A percentile compares a stretch with the other conserved stretches of the same genome.
Conservation (phyloP, 2,888 invertebrate species). For the Nomada flava region DNA sequence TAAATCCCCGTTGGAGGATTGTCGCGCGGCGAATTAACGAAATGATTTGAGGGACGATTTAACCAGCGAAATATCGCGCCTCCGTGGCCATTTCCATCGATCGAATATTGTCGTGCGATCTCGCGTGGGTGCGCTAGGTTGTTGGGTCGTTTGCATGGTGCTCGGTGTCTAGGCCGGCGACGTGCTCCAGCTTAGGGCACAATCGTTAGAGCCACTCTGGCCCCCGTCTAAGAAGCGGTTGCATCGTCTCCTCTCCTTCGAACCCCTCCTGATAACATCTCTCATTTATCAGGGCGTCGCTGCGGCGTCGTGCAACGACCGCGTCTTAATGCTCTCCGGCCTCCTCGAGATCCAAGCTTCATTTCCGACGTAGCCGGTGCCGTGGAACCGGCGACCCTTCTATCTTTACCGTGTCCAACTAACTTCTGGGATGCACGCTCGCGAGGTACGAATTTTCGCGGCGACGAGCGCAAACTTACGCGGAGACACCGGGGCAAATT, state of each 20-base stretch:
- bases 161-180: constrained; percentile 59
- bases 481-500: constrained; percentile 30
- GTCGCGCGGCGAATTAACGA: constrained; percentile 2
- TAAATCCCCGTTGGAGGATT: neutral
- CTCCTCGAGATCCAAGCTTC: constrained; percentile 60
- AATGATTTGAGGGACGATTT: neutral
- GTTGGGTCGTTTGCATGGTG: constrained; percentile 65
- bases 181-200: constrained; percentile 63
- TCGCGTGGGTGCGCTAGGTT: constrained; percentile 38
- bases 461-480: constrained; percentile 20
- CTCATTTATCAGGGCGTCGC: constrained; percentile 74
- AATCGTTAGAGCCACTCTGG: constrained; percentile 68
- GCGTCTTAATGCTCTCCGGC: constrained; percentile 67
- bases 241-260: constrained; percentile 51
- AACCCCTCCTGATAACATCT: constrained; percentile 72
- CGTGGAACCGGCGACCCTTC: neutral
- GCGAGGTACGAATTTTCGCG: constrained; percentile 58
- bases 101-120: constrained; percentile 48
- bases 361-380: constrained; percentile 54
- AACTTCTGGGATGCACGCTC: constrained; percentile 38
- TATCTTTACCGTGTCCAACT: constrained; percentile 12
- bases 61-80: too few relatives aligned
- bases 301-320: constrained; percentile 70
- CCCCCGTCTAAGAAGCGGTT: constrained; percentile 55
- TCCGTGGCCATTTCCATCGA: constrained; percentile 16